phyloP scores from a whole-genome alignment of 2,113 vertebrate species.

The Prolemur simus region DNA sequence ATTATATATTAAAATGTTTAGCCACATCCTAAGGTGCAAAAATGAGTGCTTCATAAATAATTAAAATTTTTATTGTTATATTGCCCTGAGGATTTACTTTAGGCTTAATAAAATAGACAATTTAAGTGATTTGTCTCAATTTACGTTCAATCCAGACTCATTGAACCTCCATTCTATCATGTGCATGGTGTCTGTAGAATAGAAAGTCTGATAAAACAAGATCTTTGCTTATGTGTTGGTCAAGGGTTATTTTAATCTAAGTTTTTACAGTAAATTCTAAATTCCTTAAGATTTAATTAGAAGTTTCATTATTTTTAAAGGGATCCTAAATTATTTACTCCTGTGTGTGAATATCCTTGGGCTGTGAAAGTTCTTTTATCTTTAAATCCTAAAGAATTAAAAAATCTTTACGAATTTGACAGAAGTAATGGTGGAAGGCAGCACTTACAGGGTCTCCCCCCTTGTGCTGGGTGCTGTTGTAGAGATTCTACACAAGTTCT shows the following conservation, averaged over 20 bases:
- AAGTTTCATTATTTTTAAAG: neutral
- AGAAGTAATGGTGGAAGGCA: neutral
- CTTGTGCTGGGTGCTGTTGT: neutral
- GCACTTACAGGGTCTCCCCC: neutral
- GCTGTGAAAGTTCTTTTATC: neutral
- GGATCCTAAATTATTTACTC: neutral
- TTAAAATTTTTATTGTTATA: neutral
- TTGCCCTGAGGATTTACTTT: neutral
- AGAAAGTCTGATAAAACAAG: neutral
- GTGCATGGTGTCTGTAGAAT: neutral
- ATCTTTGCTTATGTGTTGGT: neutral
- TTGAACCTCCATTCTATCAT: neutral
- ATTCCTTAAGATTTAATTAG: neutral
- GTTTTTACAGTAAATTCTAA: neutral
- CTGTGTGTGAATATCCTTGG: neutral
- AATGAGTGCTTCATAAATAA: neutral
- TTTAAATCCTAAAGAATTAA: neutral
- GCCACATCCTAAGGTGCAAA: neutral
- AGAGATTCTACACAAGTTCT: neutral
- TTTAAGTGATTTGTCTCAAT: neutral
- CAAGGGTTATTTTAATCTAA: neutral
- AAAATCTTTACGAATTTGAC: neutral
- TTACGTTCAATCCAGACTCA: neutral
- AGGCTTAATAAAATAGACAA: neutral
- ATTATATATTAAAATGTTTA: slow-evolving; percentile 20